Conservation (phyloP, 2,113 vertebrate species). For the Dicerorhinus sumatrensis region DNA sequence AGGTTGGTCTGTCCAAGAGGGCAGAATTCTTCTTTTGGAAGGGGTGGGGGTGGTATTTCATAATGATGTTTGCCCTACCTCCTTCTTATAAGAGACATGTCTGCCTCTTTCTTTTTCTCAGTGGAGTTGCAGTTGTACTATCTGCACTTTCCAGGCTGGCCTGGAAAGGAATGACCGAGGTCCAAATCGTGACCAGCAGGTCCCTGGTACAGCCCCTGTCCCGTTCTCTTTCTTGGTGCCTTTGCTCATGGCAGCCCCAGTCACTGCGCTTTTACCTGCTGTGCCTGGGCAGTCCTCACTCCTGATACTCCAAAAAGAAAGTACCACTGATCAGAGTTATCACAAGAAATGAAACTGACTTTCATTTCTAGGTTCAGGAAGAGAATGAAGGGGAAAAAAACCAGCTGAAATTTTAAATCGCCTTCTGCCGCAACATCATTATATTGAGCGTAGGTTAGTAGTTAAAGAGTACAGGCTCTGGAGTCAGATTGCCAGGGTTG, state of each 20-base stretch:
- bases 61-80: no score
- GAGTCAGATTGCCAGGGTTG: background rate
- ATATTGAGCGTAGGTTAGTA: background rate
- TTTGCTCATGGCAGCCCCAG: background rate
- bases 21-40: background rate
- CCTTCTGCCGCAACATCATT: background rate
- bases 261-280: background rate
- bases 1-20: no score
- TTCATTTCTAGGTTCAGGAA: background rate
- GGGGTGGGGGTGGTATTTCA: background rate
- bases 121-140: background rate
- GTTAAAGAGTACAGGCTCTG: background rate
- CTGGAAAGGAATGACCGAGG: background rate
- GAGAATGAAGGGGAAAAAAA: background rate
- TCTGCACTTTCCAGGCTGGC: background rate
- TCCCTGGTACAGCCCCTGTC: background rate
- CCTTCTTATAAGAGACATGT: background rate
- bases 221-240: background rate
- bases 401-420: background rate
- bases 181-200: background rate
- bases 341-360: background rate
- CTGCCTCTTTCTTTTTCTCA: background rate
- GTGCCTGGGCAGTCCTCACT: background rate
- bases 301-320: background rate
- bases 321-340: background rate